Evolutionary conservation across 2,888 invertebrate genomes (phyloP).

Genomic region (Crematogaster levior): DNA sequence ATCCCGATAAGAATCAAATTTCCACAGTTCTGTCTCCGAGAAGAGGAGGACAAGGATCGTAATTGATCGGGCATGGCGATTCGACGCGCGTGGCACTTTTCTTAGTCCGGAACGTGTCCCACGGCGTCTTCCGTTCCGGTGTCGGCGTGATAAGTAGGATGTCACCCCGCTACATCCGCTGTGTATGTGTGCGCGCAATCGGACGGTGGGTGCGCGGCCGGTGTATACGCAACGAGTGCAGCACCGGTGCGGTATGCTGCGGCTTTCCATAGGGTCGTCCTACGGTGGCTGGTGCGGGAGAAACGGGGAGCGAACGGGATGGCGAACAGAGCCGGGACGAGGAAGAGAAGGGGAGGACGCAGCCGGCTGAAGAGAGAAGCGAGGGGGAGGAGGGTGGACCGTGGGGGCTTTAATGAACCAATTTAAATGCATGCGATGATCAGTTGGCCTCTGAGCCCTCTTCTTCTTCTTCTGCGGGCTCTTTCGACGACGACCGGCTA

Average conservation of each 20-base stretch:
- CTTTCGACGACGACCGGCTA: constrained; percentile 78
- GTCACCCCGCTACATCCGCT: constrained; percentile 48
- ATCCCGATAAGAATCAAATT: constrained; percentile 41
- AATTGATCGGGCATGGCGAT: constrained; percentile 60
- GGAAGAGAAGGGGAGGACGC: constrained; percentile 46
- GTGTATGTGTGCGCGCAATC: constrained; percentile 64
- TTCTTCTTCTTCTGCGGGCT: constrained; percentile 79
- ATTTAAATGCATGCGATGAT: constrained; percentile 86
- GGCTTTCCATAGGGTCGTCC: constrained; percentile 74
- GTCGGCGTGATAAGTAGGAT: constrained; percentile 73
- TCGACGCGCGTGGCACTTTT: constrained; percentile 54
- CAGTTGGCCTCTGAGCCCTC: constrained; percentile 85
- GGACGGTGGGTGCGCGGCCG: constrained; percentile 57
- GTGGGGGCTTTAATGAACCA: constrained; percentile 85
- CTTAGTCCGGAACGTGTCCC: constrained; percentile 32
- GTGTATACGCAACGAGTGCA: constrained; percentile 62
- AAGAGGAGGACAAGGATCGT: constrained; percentile 44
- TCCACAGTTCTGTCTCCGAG: constrained; percentile 12
- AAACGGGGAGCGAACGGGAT: not conserved
- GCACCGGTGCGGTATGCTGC: constrained; percentile 62
- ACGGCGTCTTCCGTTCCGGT: constrained; percentile 51
- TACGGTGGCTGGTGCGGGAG: constrained; percentile 52
- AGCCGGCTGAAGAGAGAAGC: constrained; percentile 60
- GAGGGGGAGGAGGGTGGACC: constrained; percentile 68
- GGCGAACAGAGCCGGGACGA: constrained; percentile 62